Evolutionary conservation across 2,113 vertebrate species (phyloP).

Genomic region (Nannospalax galili): DNA sequence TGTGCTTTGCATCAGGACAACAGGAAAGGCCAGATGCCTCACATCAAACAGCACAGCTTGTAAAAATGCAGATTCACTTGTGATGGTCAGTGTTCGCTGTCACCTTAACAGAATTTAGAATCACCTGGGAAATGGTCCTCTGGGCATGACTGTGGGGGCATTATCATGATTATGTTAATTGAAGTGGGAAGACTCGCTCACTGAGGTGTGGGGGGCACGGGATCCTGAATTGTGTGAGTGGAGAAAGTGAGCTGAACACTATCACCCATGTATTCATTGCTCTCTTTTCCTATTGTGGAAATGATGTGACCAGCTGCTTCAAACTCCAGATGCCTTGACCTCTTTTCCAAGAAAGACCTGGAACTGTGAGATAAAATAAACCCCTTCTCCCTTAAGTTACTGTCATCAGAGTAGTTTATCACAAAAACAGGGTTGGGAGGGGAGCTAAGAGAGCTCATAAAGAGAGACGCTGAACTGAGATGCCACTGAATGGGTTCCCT

Average conservation of each 20-base stretch:
- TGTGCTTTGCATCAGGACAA: background rate
- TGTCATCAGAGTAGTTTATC: background rate
- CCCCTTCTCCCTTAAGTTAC: background rate
- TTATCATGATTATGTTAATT: background rate
- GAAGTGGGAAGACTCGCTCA: background rate
- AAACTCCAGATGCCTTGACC: too few relatives aligned
- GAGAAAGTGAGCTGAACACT: background rate
- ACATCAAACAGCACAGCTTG: background rate
- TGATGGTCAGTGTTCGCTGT: background rate
- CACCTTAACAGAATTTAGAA: background rate
- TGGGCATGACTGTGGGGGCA: background rate
- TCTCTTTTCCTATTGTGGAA: background rate
- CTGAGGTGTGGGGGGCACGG: background rate
- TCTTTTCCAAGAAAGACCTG: background rate
- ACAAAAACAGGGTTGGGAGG: background rate
- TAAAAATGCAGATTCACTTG: background rate
- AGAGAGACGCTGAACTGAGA: background rate
- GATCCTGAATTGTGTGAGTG: background rate
- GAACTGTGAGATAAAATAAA: background rate
- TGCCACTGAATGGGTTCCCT: background rate
- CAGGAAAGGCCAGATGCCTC: background rate
- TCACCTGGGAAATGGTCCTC: background rate
- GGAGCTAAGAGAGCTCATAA: background rate
- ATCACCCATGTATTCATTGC: background rate
- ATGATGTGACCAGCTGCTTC: background rate